phyloP scores from a whole-genome alignment of 2,113 vertebrate genomes.

The Panthera uncia region DNA sequence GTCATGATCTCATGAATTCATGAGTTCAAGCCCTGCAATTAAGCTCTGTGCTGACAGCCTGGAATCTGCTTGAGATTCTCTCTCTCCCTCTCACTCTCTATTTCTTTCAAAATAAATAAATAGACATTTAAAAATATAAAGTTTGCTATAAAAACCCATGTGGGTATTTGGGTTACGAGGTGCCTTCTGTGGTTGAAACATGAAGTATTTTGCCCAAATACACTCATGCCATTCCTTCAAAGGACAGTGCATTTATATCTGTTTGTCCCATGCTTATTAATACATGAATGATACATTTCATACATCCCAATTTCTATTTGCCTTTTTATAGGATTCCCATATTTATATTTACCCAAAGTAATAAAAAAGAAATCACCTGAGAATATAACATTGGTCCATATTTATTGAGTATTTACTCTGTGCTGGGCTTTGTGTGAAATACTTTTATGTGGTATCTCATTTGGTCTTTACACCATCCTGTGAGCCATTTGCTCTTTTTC shows the following conservation, averaged over 20 bases:
- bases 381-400: neutral
- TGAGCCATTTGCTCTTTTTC: neutral
- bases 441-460: neutral
- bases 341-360: neutral
- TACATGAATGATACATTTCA: neutral
- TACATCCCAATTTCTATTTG: neutral
- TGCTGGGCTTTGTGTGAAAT: neutral
- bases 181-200: neutral
- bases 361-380: neutral
- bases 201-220: neutral
- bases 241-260: neutral
- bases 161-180: neutral
- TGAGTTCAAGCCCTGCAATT: too few relatives aligned
- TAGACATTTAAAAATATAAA: too few relatives aligned
- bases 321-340: neutral
- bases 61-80: too few relatives aligned
- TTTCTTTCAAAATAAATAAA: too few relatives aligned
- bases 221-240: neutral
- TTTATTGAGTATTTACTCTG: neutral
- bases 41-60: too few relatives aligned
- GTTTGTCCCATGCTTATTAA: neutral
- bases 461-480: neutral
- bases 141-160: neutral
- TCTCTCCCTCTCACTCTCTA: too few relatives aligned
- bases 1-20: too few relatives aligned